Base-by-base conservation (phyloP, 2,888 invertebrate genomes). In the Drosophila kanekoi region DNA sequence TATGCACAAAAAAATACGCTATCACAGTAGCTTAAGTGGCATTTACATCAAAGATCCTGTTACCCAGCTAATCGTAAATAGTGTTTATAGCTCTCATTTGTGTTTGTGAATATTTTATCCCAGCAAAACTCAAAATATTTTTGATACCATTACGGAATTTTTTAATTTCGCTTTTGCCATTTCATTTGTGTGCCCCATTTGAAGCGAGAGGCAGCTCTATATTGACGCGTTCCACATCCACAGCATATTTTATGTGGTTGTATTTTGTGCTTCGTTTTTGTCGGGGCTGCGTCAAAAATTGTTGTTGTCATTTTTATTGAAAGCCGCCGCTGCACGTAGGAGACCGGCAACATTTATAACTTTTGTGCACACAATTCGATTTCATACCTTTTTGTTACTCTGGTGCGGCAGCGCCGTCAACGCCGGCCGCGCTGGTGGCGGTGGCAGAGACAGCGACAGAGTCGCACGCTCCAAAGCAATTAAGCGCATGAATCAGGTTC, bases 401-500 rank as follows among this genome's bases (percentile, higher is more conserved):
- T 48, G 52, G 43, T 72, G 58, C 62, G 43, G 64, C 69, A 48
- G 44, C 54, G 40, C 13, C 8, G 35, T 3, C 33, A 33, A 35
- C 40, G 16, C 51, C 43, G 71, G 49, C 37, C 14, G 58, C 13
- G 51, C 20, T n/a, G 43, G 53, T 6, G 48, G 23, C 61, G 48
- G 75, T 14, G 61, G 35, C 64, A 45, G 49, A 14, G 45, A 32
- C 49, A 43, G 44, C 33, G 68, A 41, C 56, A 43, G 68, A 64
- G 73, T 63, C 79, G 77, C 89, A 84, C 90, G 90, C 90, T 87
- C 87, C 84, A 89, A 89, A 88, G 87, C 90, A 89, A 89, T 88
- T 87, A 86, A 89, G 87, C 90, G 80, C 87, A 89, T 89, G 80
- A 90, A 88, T 89, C 87, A 90, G 90, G 87, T 88, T 89, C 87